Evolutionary conservation across 2,797 vertebrate genomes (phyloP), one percentile per base, ranked within the genome.

Genomic region (Taeniopygia guttata): DNA sequence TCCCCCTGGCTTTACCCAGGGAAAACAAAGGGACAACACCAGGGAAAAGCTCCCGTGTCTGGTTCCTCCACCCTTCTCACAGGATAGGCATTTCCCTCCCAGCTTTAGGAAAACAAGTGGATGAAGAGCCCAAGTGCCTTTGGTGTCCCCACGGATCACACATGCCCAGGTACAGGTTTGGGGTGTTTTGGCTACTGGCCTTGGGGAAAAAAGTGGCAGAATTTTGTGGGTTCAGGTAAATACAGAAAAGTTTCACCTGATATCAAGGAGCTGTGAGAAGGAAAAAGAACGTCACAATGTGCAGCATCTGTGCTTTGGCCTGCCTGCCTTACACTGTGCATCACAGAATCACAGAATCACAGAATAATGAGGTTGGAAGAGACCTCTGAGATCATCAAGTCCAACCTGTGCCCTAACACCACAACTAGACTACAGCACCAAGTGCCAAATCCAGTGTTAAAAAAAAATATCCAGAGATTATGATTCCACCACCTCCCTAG

Each of bases 111-210:
- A 55, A 38, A 12, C 1, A 2, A 25, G 5, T 11, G 46, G 34
- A 7, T 32, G 66, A 54, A 43, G 26, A 77, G 9, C 21, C 26
- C 52, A 10, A 25, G 36, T 10, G 3, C 30, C 40, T 54, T 54
- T 0, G 0, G 16, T 38, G 27, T 51, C 64, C 64, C 52, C 38
- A 29, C 14, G n/a, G 29, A 9, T 64, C 0, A 0, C 8, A 13
- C 14, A 0, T 36, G n/a, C 32, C 73, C 38, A 32, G 5, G 5
- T 19, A 9, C 22, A 32, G 23, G 19, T 62, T 43, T 58, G 32
- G 2, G 12, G 45, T 30, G 7, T 45, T 88, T 73, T 67, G 45
- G 18, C 40, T 81, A 38, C 45, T 52, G 40, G 19, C 16, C 27
- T 36, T 49, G 11, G 13, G 19, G 54, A 4, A 15, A 8, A 59